These are phyloP conservation scores for Drosophila melanosoma DNA, from an alignment of 2,888 invertebrate genomes.

Conservation along the genomic window DNA sequence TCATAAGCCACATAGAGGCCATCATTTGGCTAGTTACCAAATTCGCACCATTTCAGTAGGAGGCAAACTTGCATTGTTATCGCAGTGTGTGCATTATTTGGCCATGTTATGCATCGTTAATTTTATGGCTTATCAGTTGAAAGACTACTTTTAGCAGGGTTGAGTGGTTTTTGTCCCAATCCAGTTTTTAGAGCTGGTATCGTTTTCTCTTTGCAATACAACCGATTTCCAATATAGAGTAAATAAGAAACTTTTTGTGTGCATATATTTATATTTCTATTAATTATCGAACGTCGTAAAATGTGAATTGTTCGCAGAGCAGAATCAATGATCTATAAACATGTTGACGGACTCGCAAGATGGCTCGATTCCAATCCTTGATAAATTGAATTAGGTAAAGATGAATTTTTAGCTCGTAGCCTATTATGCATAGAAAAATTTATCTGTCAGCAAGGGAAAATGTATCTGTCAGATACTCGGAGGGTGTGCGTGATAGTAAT, in stretches of 20 bases:
- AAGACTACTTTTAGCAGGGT: background rate
- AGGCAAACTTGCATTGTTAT: background rate
- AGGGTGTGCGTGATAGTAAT: background rate
- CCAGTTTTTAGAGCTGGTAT: background rate
- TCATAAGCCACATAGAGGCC: constrained; percentile 12
- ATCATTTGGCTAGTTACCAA: constrained; percentile 18
- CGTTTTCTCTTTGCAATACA: background rate
- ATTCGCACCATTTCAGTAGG: constrained; percentile 1
- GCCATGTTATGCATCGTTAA: background rate
- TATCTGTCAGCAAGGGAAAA: background rate
- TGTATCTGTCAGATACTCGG: background rate
- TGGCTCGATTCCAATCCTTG: background rate
- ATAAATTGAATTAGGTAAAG: background rate
- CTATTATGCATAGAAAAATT: background rate
- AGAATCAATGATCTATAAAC: background rate
- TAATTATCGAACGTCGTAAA: background rate
- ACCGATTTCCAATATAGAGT: background rate
- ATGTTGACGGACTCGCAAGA: background rate
- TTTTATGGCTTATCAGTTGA: background rate
- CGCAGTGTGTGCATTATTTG: background rate
- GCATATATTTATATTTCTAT: background rate
- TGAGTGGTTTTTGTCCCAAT: too few relatives aligned
- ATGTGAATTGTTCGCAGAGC: background rate
- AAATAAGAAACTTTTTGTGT: background rate
- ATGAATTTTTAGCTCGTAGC: background rate